A percentile compares a stretch with the other conserved stretches of the same genome.
Conservation (phyloP, 2,888 invertebrate species). For the Eustalomyia histrio region DNA sequence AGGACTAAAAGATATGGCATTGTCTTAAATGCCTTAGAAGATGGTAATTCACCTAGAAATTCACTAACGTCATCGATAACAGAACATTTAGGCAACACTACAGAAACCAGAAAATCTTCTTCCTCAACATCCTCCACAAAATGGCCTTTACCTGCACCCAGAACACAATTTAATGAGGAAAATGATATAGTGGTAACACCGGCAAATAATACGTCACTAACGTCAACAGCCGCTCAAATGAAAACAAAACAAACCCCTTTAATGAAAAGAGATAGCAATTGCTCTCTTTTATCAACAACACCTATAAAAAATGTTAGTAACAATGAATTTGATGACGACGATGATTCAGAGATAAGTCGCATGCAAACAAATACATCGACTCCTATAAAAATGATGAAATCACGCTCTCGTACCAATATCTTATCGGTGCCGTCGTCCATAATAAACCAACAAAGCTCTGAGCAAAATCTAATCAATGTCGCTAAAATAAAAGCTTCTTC, state of each 20-base stretch:
- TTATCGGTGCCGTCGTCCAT: slow-evolving; percentile 80
- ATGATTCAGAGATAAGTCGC: slow-evolving; percentile 80
- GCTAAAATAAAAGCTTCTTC: slow-evolving; percentile 60
- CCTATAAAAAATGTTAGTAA: slow-evolving; percentile 39
- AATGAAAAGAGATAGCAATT: slow-evolving; percentile 34
- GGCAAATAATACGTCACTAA: slow-evolving; percentile 46
- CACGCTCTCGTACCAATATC: slow-evolving; percentile 80
- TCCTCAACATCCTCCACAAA: slow-evolving; percentile 34
- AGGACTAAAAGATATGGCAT: slow-evolving; percentile 78
- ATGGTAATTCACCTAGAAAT: slow-evolving; percentile 61
- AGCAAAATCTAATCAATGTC: slow-evolving; percentile 71
- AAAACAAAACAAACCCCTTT: slow-evolving; percentile 57
- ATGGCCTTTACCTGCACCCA: slow-evolving; percentile 55
- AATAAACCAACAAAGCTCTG: slow-evolving; percentile 62
- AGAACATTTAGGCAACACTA: slow-evolving; percentile 13
- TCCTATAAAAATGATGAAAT: slow-evolving; percentile 79
- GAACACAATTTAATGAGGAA: slow-evolving; percentile 60
- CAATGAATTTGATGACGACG: slow-evolving; percentile 76
- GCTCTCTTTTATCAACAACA: slow-evolving; percentile 25
- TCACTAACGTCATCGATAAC: slow-evolving; percentile 30
- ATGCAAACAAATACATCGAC: slow-evolving; percentile 80
- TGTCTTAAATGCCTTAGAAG: slow-evolving; percentile 77
- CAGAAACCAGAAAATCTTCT: slow-evolving; percentile 55
- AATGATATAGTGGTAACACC: slow-evolving; percentile 62
- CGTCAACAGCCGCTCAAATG: slow-evolving; percentile 43